These are phyloP conservation scores for Micromesistius poutassou DNA, from an alignment of 2,797 vertebrate species.

Conservation along the genomic window DNA sequence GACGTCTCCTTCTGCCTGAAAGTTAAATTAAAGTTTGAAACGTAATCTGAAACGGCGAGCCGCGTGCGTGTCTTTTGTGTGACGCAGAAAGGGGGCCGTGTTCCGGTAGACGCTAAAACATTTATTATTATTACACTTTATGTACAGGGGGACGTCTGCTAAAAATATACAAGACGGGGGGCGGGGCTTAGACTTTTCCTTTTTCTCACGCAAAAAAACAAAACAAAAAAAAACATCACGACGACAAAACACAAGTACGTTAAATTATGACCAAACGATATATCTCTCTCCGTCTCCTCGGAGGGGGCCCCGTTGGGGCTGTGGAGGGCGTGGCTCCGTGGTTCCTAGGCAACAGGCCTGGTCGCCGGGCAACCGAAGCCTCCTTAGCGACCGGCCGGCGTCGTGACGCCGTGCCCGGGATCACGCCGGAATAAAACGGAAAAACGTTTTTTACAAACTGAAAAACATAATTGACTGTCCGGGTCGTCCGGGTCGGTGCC, in stretches of 20 bases:
- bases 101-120: not conserved
- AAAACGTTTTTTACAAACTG: not conserved
- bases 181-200: no score
- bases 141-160: not conserved
- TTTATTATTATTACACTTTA: not conserved
- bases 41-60: not conserved
- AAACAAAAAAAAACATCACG: not conserved
- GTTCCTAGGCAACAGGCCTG: not conserved
- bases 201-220: not conserved
- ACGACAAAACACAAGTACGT: not conserved
- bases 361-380: not conserved
- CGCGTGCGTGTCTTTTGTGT: no score
- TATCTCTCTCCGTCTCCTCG: not conserved
- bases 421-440: not conserved
- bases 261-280: not conserved
- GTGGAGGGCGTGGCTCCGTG: no score
- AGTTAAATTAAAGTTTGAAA: not conserved
- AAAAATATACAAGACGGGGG: not conserved
- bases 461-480: not conserved
- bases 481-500: not conserved
- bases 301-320: no score
- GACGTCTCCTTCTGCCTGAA: not conserved
- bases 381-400: not conserved
- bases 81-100: no score
- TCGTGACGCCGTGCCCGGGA: not conserved